Base-by-base conservation (phyloP, 2,113 vertebrate species). In the Hippocampus mohnikei region DNA sequence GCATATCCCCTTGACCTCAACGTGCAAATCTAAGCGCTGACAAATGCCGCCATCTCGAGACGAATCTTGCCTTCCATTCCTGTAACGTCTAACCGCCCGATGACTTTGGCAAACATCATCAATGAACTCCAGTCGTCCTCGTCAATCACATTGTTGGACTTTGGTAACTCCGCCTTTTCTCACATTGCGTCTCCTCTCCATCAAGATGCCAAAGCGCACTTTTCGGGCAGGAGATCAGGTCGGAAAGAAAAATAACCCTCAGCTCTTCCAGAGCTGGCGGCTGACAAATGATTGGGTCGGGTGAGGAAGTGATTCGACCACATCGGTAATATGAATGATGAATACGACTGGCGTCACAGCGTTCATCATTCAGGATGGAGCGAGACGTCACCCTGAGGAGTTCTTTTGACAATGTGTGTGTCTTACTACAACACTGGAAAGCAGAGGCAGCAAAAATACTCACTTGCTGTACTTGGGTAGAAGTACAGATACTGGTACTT, bases 131-230 rank as follows among this genome's bases (percentile, higher is more conserved):
- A 55, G 52, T 55, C 21, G 8, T 21, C 52, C 52, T 55, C 21
- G 52, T 55, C 52, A 21, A 55, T 55, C 52, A 55, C n/a, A 11
- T 55, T 23, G 52, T 21, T 3, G 8, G 52, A 23, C 52, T 2
- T 55, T 11, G 21, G n/a, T 50, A 27, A 58, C 10, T 56, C n/a
- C 3, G 23, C 23, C 23, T 58, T 58, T 58, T 58, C 12, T 58
- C 55, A 27, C 55, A 10, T 25, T n/a, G 23, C 55, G 23, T 25
- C 55, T 76, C 52, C 72, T 80, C 71, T 84, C 88, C 85, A 90
- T 88, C 85, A 84, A 84, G 74, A 82, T 87, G 85, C 83, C 86
- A 89, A 88, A 82, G 80, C 88, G 80, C 87, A 67, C 82, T 91
- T 90, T 88, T 88, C 85, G 82, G 88, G 88, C 82, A 69, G 69